phyloP scores from a whole-genome alignment of 2,888 invertebrate genomes.

The Seira ritae region DNA sequence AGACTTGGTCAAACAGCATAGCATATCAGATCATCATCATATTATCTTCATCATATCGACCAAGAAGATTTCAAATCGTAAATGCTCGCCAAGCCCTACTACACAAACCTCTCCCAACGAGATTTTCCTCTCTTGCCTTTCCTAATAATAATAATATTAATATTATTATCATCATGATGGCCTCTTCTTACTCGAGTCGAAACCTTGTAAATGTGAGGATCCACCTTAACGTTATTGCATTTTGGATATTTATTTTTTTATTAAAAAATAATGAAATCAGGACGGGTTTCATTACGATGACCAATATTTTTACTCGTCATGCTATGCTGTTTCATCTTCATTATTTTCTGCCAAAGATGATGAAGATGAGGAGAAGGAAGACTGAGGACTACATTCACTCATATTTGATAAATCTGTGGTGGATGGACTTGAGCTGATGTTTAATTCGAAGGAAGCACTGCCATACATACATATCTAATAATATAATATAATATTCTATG shows the following conservation, averaged over 20 bases:
- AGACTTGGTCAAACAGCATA: not conserved
- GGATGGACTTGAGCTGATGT: not conserved
- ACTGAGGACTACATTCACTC: not conserved
- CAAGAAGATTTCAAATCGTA: not conserved
- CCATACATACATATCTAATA: not conserved
- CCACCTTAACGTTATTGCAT: not conserved
- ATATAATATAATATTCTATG: not conserved
- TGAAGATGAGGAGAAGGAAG: not conserved
- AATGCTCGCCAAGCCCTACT: not conserved
- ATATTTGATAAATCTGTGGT: not conserved
- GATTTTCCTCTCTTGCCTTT: slow-evolving; percentile 17
- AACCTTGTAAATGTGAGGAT: not conserved
- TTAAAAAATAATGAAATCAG: slow-evolving; percentile 49
- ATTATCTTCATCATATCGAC: too few relatives aligned
- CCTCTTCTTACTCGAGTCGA: not conserved
- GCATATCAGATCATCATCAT: not conserved
- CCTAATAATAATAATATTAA: slow-evolving; percentile 18
- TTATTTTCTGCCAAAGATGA: slow-evolving; percentile 2
- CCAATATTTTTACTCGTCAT: slow-evolving; percentile 38
- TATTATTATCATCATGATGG: slow-evolving; percentile 3
- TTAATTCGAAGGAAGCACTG: not conserved
- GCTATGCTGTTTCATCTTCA: slow-evolving; percentile 32
- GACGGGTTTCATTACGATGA: slow-evolving; percentile 41
- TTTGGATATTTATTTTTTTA: slow-evolving; percentile 26
- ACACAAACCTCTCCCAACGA: slow-evolving; percentile 37